Evolutionary conservation across 1,140 invertebrate species (phyloP).

Genomic region (Camponotus vicinus): DNA sequence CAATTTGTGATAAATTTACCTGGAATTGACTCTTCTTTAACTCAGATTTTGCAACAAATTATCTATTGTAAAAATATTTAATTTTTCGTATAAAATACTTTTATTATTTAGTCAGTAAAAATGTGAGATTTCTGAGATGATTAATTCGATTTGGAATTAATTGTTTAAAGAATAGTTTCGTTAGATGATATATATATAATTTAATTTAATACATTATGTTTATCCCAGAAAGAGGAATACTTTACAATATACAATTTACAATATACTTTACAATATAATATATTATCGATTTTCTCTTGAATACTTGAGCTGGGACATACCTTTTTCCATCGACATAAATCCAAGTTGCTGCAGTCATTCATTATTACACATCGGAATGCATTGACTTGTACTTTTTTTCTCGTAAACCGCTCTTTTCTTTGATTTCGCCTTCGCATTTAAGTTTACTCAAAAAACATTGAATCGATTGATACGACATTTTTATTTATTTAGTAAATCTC

Average conservation of each 20-base stretch:
- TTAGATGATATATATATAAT: no score
- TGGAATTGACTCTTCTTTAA: background rate
- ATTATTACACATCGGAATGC: conserved; percentile 11
- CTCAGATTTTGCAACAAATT: background rate
- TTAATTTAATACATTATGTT: no score
- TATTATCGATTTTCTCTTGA: conserved; percentile 29
- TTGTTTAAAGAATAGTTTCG: background rate
- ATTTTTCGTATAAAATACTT: background rate
- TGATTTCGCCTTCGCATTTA: background rate
- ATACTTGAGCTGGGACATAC: conserved; percentile 9
- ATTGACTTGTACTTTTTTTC: background rate
- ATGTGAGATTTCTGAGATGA: background rate
- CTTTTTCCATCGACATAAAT: conserved; percentile 33
- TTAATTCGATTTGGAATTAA: conserved; percentile 35
- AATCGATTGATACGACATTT: background rate
- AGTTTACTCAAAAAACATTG: background rate
- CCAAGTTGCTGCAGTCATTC: conserved; percentile 14
- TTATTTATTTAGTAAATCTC: no score
- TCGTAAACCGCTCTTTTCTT: background rate
- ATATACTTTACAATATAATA: background rate
- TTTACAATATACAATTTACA: background rate
- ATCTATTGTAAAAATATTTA: background rate
- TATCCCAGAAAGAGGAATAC: background rate
- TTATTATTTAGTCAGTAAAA: background rate
- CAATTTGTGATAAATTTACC: background rate